Evolutionary conservation across 35 echinoderm and acorn worm genomes (phyloP), one percentile per base, ranked within the genome.

Genomic region (Ophioderma brevispina): DNA sequence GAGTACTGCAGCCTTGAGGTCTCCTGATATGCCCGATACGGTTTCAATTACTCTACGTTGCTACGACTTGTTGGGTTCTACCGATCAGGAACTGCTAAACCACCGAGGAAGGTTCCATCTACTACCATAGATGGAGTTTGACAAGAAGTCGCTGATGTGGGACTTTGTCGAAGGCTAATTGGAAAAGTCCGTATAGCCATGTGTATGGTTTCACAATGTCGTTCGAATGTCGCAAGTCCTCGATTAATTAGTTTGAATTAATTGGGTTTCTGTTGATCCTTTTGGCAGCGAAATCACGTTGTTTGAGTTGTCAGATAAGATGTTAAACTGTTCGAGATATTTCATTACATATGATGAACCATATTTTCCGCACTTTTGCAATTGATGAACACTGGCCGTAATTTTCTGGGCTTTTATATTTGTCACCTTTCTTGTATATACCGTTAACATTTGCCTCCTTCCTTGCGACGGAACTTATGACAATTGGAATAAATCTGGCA

Each of bases 401-500:
- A 55, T 80, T 89, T 32, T 79, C 87, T 32, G 87, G 87, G n/a
- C n/a, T n/a, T 2, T 35, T 36, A 25, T 39, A 31, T 37, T 89
- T 87, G 34, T 30, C 43, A 35, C 84, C 84, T 33, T 79, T 89
- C 36, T 76, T 87, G 84, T 55, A 87, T 6, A 87, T 70, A 30
- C 55, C 59, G 35, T 4, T 33, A 13, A 83, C 31, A 31, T 83
- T 83, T 6, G 81, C 81, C 17, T 83, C 81, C 32, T 49, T 83
- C 81, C 81, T 31, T 83, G 81, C 13, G 38, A 5, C 30, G 81
- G 81, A 13, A 83, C 35, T 46, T 25, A 90, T 38, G 89, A 90
- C 32, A 37, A 43, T 76, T 86, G 90, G 36, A 92, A 92, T 1
- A 91, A 25, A 52, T 91, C 63, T 32, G 80, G 33, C 19, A 91